Evolutionary conservation across 2,888 invertebrate genomes (phyloP).

Genomic region (Diabrotica balteata): DNA sequence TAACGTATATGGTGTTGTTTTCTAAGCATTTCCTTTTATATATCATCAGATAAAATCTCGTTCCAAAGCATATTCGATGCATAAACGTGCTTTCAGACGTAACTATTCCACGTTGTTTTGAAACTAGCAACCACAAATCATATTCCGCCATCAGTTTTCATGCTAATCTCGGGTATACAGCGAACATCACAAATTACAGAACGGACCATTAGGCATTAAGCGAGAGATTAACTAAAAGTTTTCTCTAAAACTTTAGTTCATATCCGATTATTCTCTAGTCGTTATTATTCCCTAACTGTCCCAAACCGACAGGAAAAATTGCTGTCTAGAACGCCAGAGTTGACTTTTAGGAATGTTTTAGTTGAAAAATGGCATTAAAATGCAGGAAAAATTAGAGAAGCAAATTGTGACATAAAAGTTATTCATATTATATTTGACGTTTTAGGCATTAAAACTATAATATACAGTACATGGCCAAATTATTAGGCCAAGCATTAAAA

Average conservation of each 20-base stretch:
- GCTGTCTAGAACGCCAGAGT: too few relatives aligned
- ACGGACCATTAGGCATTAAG: conserved; percentile 2
- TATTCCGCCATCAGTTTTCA: not conserved
- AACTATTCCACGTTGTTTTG: not conserved
- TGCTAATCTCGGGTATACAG: not conserved
- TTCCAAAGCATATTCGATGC: not conserved
- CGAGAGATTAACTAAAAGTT: not conserved
- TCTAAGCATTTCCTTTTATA: too few relatives aligned
- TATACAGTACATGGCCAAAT: too few relatives aligned
- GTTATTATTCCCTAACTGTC: conserved; percentile 1
- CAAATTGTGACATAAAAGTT: too few relatives aligned
- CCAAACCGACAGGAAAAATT: not conserved
- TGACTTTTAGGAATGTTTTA: too few relatives aligned
- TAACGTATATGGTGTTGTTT: too few relatives aligned
- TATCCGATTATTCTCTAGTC: conserved; percentile 6
- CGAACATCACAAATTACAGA: conserved; percentile 4
- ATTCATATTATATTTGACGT: too few relatives aligned
- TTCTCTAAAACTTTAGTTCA: not conserved
- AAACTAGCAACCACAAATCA: not conserved
- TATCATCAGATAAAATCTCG: too few relatives aligned
- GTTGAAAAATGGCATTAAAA: too few relatives aligned
- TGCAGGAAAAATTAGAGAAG: too few relatives aligned
- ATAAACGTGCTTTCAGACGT: not conserved
- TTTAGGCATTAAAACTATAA: too few relatives aligned
- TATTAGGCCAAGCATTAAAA: too few relatives aligned